Conservation (phyloP, 2,113 vertebrate species). For the Camelus bactrianus region DNA sequence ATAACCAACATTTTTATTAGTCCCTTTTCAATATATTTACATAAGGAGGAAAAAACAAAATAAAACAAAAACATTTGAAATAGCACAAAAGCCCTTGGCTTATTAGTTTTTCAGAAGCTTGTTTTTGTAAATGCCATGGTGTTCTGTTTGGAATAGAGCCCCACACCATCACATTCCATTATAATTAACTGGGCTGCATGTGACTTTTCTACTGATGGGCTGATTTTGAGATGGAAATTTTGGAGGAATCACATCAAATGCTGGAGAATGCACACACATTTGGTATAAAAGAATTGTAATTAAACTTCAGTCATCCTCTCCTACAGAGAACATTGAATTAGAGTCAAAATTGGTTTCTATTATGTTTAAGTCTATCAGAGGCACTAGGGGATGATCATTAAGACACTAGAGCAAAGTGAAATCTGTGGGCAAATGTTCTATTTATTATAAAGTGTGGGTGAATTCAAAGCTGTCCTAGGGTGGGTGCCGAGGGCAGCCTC, state of each 20-base stretch:
- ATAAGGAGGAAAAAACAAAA: conserved; percentile 10
- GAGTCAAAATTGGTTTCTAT: conserved; percentile 82
- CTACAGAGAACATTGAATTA: conserved; percentile 80
- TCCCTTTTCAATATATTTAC: conserved; percentile 46
- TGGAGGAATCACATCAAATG: conserved; percentile 73
- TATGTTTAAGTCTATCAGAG: conserved; percentile 79
- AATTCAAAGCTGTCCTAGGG: conserved; percentile 43
- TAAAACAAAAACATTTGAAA: conserved; percentile 56
- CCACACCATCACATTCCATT: conserved; percentile 49
- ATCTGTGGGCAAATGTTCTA: conserved; percentile 75
- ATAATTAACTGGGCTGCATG: conserved; percentile 43
- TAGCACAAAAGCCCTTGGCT: conserved; percentile 39
- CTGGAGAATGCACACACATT: conserved; percentile 64
- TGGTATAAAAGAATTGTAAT: conserved; percentile 75
- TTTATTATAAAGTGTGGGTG: conserved; percentile 72
- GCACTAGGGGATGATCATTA: conserved; percentile 75
- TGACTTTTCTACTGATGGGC: conserved; percentile 70
- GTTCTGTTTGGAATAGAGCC: conserved; percentile 56
- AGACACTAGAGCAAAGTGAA: conserved; percentile 71
- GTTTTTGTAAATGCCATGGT: conserved; percentile 37
- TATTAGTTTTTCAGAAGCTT: conserved; percentile 64
- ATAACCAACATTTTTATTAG: conserved; percentile 60
- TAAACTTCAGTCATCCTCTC: conserved; percentile 82
- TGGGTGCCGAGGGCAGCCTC: background rate
- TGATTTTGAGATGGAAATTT: conserved; percentile 74